phyloP scores from a whole-genome alignment of 2,888 invertebrate species.

The Volucella inflata region DNA sequence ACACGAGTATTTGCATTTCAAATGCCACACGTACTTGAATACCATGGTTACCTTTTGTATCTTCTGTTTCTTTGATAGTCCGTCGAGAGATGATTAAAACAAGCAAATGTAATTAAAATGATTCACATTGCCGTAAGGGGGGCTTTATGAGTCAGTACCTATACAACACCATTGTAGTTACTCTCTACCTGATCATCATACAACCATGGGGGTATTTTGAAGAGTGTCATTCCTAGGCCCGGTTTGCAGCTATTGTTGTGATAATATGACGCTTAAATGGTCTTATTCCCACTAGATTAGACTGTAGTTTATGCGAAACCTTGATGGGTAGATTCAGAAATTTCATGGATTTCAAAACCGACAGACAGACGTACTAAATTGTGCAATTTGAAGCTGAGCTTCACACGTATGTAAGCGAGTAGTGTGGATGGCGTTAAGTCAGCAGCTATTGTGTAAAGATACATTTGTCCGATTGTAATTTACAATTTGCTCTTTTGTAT shows the following conservation, averaged over 20 bases:
- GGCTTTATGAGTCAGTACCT: not conserved
- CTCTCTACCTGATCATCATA: not conserved
- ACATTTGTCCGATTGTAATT: not conserved
- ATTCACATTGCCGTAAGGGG: not conserved
- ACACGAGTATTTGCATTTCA: constrained; percentile 21
- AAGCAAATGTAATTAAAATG: constrained; percentile 28
- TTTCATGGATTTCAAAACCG: too few species aligned
- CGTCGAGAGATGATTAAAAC: not conserved
- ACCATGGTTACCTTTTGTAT: not conserved
- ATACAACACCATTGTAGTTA: not conserved
- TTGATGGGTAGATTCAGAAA: constrained; percentile 8
- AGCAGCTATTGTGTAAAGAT: constrained; percentile 4
- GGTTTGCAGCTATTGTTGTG: constrained; percentile 14
- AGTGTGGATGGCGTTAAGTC: not conserved
- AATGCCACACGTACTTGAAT: constrained; percentile 22
- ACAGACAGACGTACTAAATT: not conserved
- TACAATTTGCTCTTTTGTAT: constrained; percentile 12
- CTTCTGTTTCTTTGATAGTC: not conserved
- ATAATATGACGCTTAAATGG: constrained; percentile 17
- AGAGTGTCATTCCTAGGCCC: constrained; percentile 6
- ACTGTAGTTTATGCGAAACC: constrained; percentile 26
- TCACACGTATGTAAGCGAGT: not conserved
- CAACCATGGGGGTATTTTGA: not conserved
- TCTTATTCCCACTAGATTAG: constrained; percentile 20
- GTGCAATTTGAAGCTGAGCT: not conserved